phyloP scores from a whole-genome alignment of 2,888 invertebrate species.

The Arctia plantaginis region DNA sequence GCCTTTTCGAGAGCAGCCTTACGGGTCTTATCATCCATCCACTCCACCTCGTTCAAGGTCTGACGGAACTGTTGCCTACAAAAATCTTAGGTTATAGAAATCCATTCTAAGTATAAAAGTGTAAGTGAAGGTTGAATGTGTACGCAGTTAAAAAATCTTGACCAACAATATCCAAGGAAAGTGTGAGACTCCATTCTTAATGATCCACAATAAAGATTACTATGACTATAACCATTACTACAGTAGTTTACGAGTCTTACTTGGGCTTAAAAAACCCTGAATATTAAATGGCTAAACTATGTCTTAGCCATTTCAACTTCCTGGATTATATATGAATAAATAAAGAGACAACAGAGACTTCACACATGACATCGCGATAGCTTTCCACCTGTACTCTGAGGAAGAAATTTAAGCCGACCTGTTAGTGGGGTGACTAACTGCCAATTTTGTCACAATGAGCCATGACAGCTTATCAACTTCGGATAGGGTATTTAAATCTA shows the following conservation, averaged over 20 bases:
- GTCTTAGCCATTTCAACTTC: neutral
- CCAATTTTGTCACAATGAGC: too few species aligned
- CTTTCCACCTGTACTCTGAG: neutral
- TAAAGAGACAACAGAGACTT: too few species aligned
- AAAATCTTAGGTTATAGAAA: conserved; percentile 3
- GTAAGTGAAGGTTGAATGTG: neutral
- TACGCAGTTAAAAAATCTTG: neutral
- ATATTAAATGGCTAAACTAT: neutral
- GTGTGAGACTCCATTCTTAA: too few species aligned
- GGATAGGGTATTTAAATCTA: neutral
- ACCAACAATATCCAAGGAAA: too few species aligned
- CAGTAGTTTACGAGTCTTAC: neutral
- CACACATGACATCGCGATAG: neutral
- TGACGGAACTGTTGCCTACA: conserved; percentile 90
- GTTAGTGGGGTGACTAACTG: neutral
- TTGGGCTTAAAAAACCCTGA: neutral
- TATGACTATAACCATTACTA: too few species aligned
- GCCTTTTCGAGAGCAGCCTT: conserved; percentile 92
- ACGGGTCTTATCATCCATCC: conserved; percentile 97
- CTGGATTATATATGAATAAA: too few species aligned
- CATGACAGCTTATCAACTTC: too few species aligned
- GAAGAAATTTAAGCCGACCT: neutral
- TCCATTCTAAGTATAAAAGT: neutral
- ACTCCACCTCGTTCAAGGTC: conserved; percentile 92
- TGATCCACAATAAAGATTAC: too few species aligned